Base-by-base conservation (phyloP, 1,140 invertebrate species). In the Lepidurus couesii region DNA sequence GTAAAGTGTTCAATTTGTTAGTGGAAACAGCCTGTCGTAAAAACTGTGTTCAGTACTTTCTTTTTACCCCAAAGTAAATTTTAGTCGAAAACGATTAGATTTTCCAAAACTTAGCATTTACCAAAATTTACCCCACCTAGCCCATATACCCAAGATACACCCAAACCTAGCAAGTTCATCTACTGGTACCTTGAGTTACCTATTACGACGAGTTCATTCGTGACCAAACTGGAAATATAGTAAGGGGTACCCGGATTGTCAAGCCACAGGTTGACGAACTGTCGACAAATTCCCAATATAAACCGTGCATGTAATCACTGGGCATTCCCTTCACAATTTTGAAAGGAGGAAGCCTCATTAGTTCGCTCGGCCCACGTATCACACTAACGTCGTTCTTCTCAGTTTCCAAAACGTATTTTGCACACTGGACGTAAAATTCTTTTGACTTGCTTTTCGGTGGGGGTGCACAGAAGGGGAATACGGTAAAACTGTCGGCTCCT, bases 41-140 rank as follows among this genome's bases (percentile, higher is more conserved):
- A 74, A 89, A 88, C 13, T 87, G 89, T 1, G 89, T 91, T 1
- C 96, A 98, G 83, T 98, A 97, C 86, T 96, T 98, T 84, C 87
- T 98, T 42, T 86, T 98, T 0, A 96, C 95, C 5, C 96, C 96
- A 98, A 98, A 88, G 93, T 96, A 86, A 83, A 78, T 81, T 45
- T 44, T 44, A 44, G 73, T n/a, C 21, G 76, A 44, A 43, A 45
- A 75, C 16, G 73, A 9, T 10, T 44, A 43, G 26, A 74, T 75
- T 26, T 76, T n/a, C n/a, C n/a, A n/a, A n/a, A n/a, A n/a, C n/a
- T n/a, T n/a, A n/a, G n/a, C n/a, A n/a, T n/a, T n/a, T n/a, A n/a
- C n/a, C n/a, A n/a, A n/a, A n/a, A n/a, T n/a, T n/a, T n/a, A n/a
- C n/a, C n/a, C n/a, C n/a, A n/a, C n/a, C n/a, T n/a, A n/a, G n/a